Evolutionary conservation across 2,888 invertebrate genomes (phyloP).

Genomic region (Ochlodes sylvanus): DNA sequence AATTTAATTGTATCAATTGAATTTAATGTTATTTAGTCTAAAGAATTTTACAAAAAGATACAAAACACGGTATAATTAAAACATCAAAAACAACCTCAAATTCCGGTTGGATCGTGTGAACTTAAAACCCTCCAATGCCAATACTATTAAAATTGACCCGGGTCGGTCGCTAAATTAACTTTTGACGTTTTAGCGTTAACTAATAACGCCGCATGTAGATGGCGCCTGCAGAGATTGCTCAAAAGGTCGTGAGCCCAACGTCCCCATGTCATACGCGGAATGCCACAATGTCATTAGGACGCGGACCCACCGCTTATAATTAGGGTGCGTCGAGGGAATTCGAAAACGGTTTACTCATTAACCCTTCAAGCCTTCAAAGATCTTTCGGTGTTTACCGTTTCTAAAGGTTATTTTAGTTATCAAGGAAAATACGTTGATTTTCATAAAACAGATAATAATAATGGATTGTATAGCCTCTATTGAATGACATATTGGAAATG

Average conservation of each 20-base stretch:
- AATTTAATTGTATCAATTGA: too few species aligned
- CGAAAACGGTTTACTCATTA: conserved; percentile 22
- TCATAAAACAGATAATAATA: too few species aligned
- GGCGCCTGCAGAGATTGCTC: background rate
- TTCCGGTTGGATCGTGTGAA: too few species aligned
- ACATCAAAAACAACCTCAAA: too few species aligned
- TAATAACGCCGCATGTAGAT: background rate
- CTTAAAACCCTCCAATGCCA: too few species aligned
- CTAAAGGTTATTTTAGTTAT: background rate
- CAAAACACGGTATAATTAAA: too few species aligned
- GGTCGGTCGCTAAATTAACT: background rate
- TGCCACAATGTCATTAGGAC: conserved; percentile 43
- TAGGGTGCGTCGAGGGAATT: conserved; percentile 28
- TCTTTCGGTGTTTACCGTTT: background rate
- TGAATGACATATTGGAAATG: too few species aligned
- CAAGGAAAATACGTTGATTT: too few species aligned
- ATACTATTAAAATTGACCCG: too few species aligned
- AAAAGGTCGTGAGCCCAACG: conserved; percentile 9
- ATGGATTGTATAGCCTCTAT: too few species aligned
- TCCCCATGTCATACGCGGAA: conserved; percentile 24
- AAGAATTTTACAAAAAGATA: too few species aligned
- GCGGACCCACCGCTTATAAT: conserved; percentile 41
- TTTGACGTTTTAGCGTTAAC: background rate
- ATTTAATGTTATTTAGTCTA: too few species aligned
- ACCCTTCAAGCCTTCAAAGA: conserved; percentile 18